phyloP scores from a whole-genome alignment of 2,888 invertebrate species.

The Aspidiotus destructor region DNA sequence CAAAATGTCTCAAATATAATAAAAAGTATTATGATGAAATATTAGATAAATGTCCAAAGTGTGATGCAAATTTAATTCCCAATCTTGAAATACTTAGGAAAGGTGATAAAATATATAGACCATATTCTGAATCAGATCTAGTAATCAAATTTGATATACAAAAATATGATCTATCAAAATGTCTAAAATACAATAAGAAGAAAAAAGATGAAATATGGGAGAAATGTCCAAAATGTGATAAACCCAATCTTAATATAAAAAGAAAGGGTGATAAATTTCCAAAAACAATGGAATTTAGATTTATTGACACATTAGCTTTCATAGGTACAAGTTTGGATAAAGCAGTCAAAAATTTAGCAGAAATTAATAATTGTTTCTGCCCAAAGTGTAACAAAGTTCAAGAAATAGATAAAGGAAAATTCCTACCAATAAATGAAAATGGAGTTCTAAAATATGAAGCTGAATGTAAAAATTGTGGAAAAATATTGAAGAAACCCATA shows the following conservation, averaged over 20 bases:
- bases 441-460: slow-evolving; percentile 17
- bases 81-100: background rate
- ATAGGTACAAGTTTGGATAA: slow-evolving; percentile 13
- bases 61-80: background rate
- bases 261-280: slow-evolving; percentile 6
- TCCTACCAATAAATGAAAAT: slow-evolving; percentile 11
- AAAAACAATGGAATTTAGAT: slow-evolving; percentile 14
- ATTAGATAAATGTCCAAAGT: slow-evolving; percentile 16
- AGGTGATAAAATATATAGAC: background rate
- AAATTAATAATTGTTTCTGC: slow-evolving; percentile 13
- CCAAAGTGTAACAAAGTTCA: slow-evolving; percentile 16
- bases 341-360: slow-evolving; percentile 16
- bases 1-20: slow-evolving; percentile 9
- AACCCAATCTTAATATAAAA: slow-evolving; percentile 9
- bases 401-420: slow-evolving; percentile 11
- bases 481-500: slow-evolving; percentile 6
- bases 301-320: slow-evolving; percentile 13
- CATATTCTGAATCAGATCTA: background rate
- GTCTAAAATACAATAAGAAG: slow-evolving; percentile 10
- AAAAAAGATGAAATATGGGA: slow-evolving; percentile 9
- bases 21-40: slow-evolving; percentile 1
- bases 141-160: background rate
- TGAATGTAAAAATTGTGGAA: slow-evolving; percentile 12
- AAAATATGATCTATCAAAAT: slow-evolving; percentile 16
- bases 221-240: slow-evolving; percentile 12